Evolutionary conservation across 2,888 invertebrate genomes (phyloP).

Genomic region (Cantharis rustica): DNA sequence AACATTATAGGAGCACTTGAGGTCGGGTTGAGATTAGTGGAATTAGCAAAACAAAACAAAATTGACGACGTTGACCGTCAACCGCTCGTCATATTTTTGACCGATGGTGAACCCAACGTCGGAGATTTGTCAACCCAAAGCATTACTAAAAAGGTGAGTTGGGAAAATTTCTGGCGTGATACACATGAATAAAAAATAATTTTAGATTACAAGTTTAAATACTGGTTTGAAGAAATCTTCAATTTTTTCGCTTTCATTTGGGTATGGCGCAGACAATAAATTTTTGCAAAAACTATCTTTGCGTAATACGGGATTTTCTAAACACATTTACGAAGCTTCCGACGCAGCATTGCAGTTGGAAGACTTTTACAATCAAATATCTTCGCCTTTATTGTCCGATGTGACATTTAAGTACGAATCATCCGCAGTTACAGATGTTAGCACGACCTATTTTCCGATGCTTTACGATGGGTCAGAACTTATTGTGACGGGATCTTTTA

Average conservation of each 20-base stretch:
- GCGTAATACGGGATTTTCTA: slow-evolving; percentile 69
- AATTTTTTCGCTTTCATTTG: slow-evolving; percentile 74
- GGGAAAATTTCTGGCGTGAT: not conserved
- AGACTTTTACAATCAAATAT: slow-evolving; percentile 70
- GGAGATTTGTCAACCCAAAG: slow-evolving; percentile 59
- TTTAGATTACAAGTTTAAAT: slow-evolving; percentile 58
- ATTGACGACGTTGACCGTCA: slow-evolving; percentile 52
- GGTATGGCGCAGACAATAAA: slow-evolving; percentile 68
- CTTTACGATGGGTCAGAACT: slow-evolving; percentile 67
- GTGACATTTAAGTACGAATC: slow-evolving; percentile 68
- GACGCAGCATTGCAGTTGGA: slow-evolving; percentile 70
- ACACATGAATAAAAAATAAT: not conserved
- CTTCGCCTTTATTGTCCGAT: slow-evolving; percentile 69
- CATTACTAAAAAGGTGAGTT: not conserved
- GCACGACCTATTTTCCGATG: slow-evolving; percentile 62
- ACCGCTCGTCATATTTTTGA: slow-evolving; percentile 69
- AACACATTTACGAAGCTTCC: slow-evolving; percentile 73
- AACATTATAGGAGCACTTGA: slow-evolving; percentile 70
- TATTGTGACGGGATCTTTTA: slow-evolving; percentile 63
- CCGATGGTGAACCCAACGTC: slow-evolving; percentile 69
- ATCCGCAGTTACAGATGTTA: slow-evolving; percentile 61
- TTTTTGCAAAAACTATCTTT: slow-evolving; percentile 69
- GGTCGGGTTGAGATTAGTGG: slow-evolving; percentile 54
- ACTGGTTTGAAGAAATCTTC: slow-evolving; percentile 51
- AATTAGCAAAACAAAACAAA: slow-evolving; percentile 36